Conservation (phyloP, 2,888 invertebrate genomes). For the Himalopsyche tibetana region DNA sequence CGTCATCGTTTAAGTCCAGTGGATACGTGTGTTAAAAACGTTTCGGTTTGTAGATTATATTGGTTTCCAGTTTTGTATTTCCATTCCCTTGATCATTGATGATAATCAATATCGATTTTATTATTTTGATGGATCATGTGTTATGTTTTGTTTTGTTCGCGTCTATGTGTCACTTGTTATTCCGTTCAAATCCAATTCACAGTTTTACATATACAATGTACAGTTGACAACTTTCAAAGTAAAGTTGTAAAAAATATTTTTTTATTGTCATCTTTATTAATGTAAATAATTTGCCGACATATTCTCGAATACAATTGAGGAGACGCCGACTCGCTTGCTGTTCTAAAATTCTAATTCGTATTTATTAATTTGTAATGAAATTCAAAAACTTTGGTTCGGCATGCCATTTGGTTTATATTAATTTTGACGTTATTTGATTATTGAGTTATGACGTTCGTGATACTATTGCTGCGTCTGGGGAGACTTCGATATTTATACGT, state of each 20-base stretch:
- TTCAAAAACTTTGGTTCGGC: not conserved
- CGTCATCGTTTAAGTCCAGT: no score
- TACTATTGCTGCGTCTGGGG: not conserved
- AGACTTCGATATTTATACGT: not conserved
- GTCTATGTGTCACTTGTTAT: no score
- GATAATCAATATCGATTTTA: no score
- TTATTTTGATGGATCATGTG: no score
- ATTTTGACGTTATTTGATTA: slow-evolving; percentile 26
- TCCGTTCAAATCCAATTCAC: no score
- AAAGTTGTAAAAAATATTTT: not conserved
- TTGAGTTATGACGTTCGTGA: slow-evolving; percentile 26
- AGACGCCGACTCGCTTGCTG: not conserved
- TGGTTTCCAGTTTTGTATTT: no score
- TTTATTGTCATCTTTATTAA: not conserved
- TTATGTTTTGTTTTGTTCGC: no score
- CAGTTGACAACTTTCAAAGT: not conserved
- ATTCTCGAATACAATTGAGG: not conserved
- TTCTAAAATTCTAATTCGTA: slow-evolving; percentile 9
- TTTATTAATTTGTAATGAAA: slow-evolving; percentile 14
- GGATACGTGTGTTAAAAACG: no score
- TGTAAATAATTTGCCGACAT: not conserved
- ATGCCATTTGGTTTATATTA: slow-evolving; percentile 26
- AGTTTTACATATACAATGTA: not conserved
- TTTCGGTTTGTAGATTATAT: no score
- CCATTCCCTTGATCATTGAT: no score